Evolutionary conservation across 2,113 vertebrate species (phyloP).

Genomic region (Astur gentilis): DNA sequence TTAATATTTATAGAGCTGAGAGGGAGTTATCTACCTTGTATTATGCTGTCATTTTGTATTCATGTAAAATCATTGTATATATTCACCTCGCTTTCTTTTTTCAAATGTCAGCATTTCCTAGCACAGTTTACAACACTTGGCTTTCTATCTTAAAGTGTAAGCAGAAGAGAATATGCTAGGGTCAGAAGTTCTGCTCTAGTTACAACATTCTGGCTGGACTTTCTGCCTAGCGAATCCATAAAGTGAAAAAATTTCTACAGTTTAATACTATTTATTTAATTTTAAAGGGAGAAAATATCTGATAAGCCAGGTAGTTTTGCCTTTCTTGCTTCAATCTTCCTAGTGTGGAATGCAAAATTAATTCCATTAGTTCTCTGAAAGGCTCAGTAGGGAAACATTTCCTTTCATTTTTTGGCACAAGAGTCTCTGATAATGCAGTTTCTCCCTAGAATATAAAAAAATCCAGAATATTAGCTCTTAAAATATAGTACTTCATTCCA

Average conservation of each 20-base stretch:
- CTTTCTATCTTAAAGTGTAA: background rate
- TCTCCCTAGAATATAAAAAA: background rate
- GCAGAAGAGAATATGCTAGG: background rate
- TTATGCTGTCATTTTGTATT: background rate
- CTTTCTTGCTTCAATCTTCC: background rate
- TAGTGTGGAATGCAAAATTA: background rate
- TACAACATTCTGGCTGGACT: background rate
- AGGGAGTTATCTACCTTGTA: background rate
- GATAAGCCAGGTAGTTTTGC: background rate
- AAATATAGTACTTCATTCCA: background rate
- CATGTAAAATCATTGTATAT: background rate
- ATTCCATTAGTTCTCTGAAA: background rate
- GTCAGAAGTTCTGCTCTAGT: background rate
- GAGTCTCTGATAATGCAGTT: background rate
- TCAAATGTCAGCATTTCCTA: background rate
- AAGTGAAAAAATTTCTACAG: background rate
- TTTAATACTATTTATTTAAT: background rate
- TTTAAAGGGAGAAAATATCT: background rate
- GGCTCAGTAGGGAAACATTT: background rate
- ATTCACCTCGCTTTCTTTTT: background rate
- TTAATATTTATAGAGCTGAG: background rate
- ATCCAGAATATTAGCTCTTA: background rate
- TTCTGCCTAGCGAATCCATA: background rate
- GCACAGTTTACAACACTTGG: background rate
- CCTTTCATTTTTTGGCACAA: background rate